These are phyloP conservation scores for Motacilla alba DNA, from an alignment of 2,113 vertebrate genomes.

Conservation along the genomic window DNA sequence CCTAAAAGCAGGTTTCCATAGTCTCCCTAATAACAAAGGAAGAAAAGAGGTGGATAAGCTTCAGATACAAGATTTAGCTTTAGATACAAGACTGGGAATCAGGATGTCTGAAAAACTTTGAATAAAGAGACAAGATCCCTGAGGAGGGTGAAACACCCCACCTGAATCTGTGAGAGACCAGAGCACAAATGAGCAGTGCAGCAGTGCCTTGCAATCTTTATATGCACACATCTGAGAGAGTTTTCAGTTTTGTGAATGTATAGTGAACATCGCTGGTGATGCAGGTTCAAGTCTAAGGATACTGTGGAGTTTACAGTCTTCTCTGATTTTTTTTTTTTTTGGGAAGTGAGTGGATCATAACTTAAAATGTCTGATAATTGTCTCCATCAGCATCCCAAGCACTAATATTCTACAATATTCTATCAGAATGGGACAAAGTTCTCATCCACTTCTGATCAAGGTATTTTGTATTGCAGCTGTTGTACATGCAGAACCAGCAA, in stretches of 20 bases:
- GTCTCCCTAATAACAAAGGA: background rate
- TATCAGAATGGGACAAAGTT: background rate
- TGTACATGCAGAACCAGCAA: background rate
- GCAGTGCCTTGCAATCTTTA: background rate
- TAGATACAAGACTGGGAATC: background rate
- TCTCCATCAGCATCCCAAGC: background rate
- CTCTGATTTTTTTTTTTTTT: background rate
- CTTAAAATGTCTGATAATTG: background rate
- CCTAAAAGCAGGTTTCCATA: background rate
- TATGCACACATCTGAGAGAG: background rate
- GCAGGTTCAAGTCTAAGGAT: background rate
- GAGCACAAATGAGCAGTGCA: background rate
- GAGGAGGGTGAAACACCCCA: background rate
- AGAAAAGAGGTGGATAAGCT: background rate
- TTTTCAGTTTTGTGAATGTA: background rate
- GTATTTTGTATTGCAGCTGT: background rate
- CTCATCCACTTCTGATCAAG: accelerated
- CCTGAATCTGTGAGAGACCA: background rate
- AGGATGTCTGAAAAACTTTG: background rate
- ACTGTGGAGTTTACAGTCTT: background rate
- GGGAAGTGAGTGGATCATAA: background rate
- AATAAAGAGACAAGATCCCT: background rate
- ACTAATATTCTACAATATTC: background rate
- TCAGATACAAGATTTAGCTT: background rate
- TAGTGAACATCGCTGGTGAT: background rate